These are phyloP conservation scores for Leptatherina wallacei DNA, from an alignment of 2,797 vertebrate genomes.

Conservation along the genomic window DNA sequence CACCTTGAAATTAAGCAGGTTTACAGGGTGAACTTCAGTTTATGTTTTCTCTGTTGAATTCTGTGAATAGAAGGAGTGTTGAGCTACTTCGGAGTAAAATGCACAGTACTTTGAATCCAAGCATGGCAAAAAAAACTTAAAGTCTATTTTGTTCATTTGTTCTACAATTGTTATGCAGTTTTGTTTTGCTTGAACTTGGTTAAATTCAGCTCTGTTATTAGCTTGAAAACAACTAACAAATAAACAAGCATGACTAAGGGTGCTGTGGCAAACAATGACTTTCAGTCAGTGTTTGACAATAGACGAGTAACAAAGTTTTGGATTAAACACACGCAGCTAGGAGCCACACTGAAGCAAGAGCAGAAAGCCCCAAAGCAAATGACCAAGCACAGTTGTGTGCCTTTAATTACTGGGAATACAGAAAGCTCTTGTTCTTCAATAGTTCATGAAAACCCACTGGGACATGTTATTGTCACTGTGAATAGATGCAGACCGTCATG, in stretches of 20 bases:
- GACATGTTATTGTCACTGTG: no score
- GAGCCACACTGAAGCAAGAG: no score
- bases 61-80: neutral
- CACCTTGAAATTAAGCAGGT: conserved; percentile 7
- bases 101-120: neutral
- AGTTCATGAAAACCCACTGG: no score
- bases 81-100: neutral
- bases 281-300: no score
- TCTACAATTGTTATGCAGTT: neutral
- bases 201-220: neutral
- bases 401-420: no score
- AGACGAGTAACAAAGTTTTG: no score
- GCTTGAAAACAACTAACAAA: neutral
- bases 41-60: neutral
- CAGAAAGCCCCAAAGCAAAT: no score
- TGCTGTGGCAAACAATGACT: neutral
- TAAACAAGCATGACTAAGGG: neutral
- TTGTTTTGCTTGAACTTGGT: no score
- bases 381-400: no score
- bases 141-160: neutral
- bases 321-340: no score
- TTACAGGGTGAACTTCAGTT: neutral
- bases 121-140: neutral
- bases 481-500: no score
- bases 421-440: no score